These are phyloP conservation scores for Urocynchramus pylzowi DNA, from an alignment of 2,113 vertebrate species.

Conservation along the genomic window DNA sequence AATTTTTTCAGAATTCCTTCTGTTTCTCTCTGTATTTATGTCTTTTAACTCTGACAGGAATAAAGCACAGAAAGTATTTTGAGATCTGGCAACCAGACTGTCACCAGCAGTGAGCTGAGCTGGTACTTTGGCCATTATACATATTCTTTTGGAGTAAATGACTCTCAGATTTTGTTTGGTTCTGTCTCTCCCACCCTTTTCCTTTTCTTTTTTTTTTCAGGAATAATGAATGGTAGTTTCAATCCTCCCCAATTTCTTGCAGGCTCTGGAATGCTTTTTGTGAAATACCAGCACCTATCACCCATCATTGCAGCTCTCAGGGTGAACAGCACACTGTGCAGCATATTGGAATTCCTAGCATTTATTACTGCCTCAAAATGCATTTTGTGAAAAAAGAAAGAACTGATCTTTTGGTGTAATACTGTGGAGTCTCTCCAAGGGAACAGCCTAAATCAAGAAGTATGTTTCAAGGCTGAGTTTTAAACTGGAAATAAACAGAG, in stretches of 20 bases:
- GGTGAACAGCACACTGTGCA: neutral
- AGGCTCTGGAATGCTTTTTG: neutral
- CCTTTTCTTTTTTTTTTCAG: neutral
- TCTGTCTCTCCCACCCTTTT: neutral
- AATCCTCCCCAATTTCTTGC: accelerated
- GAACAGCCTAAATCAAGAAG: conserved; percentile 15
- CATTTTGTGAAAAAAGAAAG: neutral
- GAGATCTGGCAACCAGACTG: neutral
- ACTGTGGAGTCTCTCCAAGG: neutral
- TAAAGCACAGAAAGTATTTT: neutral
- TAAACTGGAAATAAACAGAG: neutral
- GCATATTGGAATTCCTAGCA: neutral
- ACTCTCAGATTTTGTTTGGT: neutral
- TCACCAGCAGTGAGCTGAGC: neutral
- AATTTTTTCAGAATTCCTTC: neutral
- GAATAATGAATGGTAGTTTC: neutral
- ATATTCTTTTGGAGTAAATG: neutral
- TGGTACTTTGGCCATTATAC: neutral
- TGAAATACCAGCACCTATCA: neutral
- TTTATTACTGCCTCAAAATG: neutral
- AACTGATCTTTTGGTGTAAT: conserved; percentile 5
- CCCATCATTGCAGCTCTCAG: neutral
- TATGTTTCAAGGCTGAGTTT: neutral
- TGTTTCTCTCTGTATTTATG: neutral
- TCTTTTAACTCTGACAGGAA: neutral